phyloP scores from a whole-genome alignment of 92 coral and sea anemone species.

The Palythoa grandis region DNA sequence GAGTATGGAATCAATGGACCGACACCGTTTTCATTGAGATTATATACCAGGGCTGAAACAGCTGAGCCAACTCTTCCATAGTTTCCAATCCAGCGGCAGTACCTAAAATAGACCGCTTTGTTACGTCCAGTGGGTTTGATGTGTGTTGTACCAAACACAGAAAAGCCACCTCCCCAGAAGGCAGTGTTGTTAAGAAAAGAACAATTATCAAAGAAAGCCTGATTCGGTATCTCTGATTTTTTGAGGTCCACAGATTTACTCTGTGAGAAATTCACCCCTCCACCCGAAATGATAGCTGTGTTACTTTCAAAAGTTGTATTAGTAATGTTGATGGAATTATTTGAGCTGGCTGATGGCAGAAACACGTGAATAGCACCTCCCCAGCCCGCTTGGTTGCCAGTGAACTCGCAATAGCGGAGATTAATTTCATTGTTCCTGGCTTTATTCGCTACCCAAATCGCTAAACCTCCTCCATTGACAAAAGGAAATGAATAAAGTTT shows the following conservation, averaged over 20 bases:
- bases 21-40: slow-evolving; percentile 74
- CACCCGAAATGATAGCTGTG: slow-evolving; percentile 67
- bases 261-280: slow-evolving; percentile 64
- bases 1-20: slow-evolving; percentile 74
- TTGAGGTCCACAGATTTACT: slow-evolving; percentile 37
- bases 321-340: slow-evolving; percentile 39
- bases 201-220: slow-evolving; percentile 32
- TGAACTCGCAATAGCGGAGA: slow-evolving; percentile 54
- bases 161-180: slow-evolving; percentile 69
- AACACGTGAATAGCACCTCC: slow-evolving; percentile 80
- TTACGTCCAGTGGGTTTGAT: slow-evolving; percentile 19
- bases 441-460: slow-evolving; percentile 61
- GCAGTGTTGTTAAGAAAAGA: slow-evolving; percentile 55
- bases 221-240: slow-evolving; percentile 11
- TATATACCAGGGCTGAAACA: slow-evolving; percentile 66
- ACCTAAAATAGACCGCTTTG: slow-evolving; percentile 35
- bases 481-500: slow-evolving; percentile 45
- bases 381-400: slow-evolving; percentile 73
- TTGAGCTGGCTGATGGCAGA: slow-evolving; percentile 39
- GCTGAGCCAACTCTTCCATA: slow-evolving; percentile 88
- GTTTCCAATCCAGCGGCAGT: slow-evolving; percentile 59
- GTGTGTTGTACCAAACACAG: slow-evolving; percentile 67
- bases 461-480: slow-evolving; percentile 85
- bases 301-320: slow-evolving; percentile 53
- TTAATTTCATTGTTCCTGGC: slow-evolving; percentile 65